Conservation (phyloP, 2,888 invertebrate species). For the Nemurella pictetii region DNA sequence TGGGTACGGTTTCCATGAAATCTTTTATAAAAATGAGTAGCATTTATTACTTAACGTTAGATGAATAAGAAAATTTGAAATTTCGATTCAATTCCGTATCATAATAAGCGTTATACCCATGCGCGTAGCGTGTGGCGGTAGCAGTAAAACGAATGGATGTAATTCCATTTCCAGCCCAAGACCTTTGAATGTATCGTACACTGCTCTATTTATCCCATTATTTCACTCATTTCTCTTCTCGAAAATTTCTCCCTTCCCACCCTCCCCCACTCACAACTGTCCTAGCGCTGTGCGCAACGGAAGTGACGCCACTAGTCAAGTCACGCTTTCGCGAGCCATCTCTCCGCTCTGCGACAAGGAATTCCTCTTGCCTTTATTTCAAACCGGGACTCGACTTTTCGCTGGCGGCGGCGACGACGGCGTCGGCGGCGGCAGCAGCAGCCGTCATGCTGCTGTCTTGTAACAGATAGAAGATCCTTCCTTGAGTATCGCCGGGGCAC, state of each 20-base stretch:
- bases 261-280: neutral
- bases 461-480: neutral
- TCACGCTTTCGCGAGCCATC: neutral
- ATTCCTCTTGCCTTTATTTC: constrained; percentile 21
- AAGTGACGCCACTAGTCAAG: constrained; percentile 14
- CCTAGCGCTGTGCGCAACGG: neutral
- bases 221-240: neutral
- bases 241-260: neutral
- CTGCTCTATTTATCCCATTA: neutral
- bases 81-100: neutral
- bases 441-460: neutral
- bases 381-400: neutral
- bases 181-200: neutral
- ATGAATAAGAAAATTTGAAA: constrained; percentile 3
- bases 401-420: neutral
- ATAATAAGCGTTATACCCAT: neutral
- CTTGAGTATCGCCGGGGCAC: neutral
- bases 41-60: constrained; percentile 6
- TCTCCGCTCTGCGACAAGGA: constrained; percentile 1
- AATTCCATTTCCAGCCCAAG: neutral
- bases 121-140: neutral
- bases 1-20: neutral
- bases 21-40: constrained; percentile 16
- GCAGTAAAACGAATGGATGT: neutral
- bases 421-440: constrained; percentile 8